Percentiles rank a stretch among this genome's conserved stretches.
phyloP scores from a whole-genome alignment of 2,888 invertebrate genomes.

The Cantharis rustica region DNA sequence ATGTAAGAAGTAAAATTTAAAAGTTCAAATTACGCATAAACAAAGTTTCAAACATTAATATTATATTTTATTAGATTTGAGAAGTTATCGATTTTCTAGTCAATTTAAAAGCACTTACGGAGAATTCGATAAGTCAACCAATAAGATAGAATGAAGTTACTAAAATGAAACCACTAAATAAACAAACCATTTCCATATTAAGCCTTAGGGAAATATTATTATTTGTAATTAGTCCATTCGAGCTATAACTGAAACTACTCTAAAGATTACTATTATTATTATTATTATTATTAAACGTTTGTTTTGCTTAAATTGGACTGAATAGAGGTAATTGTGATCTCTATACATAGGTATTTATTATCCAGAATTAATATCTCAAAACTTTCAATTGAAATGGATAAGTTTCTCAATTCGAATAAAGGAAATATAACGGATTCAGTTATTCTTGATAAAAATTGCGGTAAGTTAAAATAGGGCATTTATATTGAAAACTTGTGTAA shows the following conservation, averaged over 20 bases:
- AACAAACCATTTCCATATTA: neutral
- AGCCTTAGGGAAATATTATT: neutral
- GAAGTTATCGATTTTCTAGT: constrained; percentile 5
- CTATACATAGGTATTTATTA: neutral
- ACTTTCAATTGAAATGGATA: neutral
- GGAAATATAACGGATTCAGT: neutral
- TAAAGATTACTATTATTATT: neutral
- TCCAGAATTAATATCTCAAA: neutral
- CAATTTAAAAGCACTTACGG: constrained; percentile 7
- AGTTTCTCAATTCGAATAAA: neutral
- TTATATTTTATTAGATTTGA: neutral
- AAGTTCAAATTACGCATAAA: neutral
- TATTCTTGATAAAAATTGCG: neutral
- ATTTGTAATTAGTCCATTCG: neutral
- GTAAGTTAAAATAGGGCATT: neutral
- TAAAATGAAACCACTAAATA: neutral
- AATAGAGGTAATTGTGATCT: neutral
- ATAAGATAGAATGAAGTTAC: neutral
- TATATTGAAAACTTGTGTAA: neutral
- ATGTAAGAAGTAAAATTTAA: neutral
- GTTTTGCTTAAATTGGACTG: neutral
- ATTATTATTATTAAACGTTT: neutral
- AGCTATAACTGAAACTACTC: neutral
- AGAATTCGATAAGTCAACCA: neutral
- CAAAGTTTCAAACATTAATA: neutral